Evolutionary conservation across 1,140 invertebrate species (phyloP).

Genomic region (Macrobrachium nipponense): DNA sequence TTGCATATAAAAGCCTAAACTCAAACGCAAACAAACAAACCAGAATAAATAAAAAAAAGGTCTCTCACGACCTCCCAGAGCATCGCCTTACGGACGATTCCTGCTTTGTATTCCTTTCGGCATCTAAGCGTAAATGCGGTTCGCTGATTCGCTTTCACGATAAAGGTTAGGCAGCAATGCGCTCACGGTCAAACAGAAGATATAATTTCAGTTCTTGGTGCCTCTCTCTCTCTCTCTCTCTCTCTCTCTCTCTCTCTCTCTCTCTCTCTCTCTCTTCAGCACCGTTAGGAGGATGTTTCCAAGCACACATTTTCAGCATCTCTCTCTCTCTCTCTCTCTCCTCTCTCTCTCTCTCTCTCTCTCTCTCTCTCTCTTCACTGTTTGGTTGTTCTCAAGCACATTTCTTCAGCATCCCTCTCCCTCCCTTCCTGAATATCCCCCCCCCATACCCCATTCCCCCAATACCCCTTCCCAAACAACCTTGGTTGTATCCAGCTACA

Average conservation of each 20-base stretch:
- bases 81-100: too few relatives aligned
- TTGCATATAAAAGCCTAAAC: too few relatives aligned
- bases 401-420: neutral
- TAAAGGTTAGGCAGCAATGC: neutral
- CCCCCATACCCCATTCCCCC: neutral
- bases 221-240: constrained; percentile 17
- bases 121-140: too few relatives aligned
- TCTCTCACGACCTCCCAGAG: too few relatives aligned
- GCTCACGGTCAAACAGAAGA: too few relatives aligned
- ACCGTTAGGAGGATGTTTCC: neutral
- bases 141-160: neutral
- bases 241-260: neutral
- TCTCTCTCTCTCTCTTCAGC: neutral
- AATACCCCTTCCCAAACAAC: neutral
- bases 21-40: too few relatives aligned
- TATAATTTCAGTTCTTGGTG: neutral
- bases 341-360: constrained; percentile 23
- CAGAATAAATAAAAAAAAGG: too few relatives aligned
- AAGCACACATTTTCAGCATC: neutral
- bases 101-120: too few relatives aligned
- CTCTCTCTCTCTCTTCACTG: neutral
- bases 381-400: neutral
- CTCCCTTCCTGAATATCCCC: neutral
- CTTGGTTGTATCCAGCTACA: too few relatives aligned
- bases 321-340: constrained; percentile 15